Evolutionary conservation across 2,888 invertebrate genomes (phyloP), one percentile per base, ranked within the genome.

Genomic region (Nemapogon koenigi): DNA sequence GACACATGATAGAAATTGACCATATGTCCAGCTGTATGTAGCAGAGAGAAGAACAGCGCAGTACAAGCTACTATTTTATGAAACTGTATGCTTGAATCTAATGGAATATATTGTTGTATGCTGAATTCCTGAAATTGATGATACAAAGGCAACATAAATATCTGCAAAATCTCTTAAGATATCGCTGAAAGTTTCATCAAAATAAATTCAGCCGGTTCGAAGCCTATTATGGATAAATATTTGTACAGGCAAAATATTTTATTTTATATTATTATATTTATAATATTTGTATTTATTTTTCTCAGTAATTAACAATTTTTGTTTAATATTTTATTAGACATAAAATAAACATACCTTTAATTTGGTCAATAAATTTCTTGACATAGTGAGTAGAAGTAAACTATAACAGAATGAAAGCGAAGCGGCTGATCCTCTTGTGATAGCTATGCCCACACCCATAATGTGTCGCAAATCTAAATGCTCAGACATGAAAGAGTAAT

Each of bases 1-100:
- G 95, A 95, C 0, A 97, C 92, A 57, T 97, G 97, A 63, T 97
- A 97, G 69, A 97, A 97, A 70, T 97, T 97, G 19, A 97, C 93
- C 60, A 97, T 90, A 55, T 97, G 97, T 0, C 97, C 97, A 2
- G 94, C 88, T 0, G 95, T 92, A 59, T 97, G 97, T 0, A 96
- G 79, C 1, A 96, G 75, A 0, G 95, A 93, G 70, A 97, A 97
- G 71, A 97, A 94, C 1, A 95, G 73, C 0, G 94, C 96, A 0
- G 97, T 97, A 50, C 94, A 91, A 0, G 97, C 97, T 0, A 94
- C 94, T 38, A 97, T 95, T 73, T 97, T 97, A 67, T 97, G 97
- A 63, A 97, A 97, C 56, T 94, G 95, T 38, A 97, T 95, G 55
- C 97, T 94, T 0, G 96, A 91, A 62, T 97, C 97, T 15, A 96